A percentile compares a stretch with the other conserved stretches of the same genome.
Evolutionary conservation across 2,888 invertebrate genomes (phyloP).

Genomic region (Dinocampus coccinellae): DNA sequence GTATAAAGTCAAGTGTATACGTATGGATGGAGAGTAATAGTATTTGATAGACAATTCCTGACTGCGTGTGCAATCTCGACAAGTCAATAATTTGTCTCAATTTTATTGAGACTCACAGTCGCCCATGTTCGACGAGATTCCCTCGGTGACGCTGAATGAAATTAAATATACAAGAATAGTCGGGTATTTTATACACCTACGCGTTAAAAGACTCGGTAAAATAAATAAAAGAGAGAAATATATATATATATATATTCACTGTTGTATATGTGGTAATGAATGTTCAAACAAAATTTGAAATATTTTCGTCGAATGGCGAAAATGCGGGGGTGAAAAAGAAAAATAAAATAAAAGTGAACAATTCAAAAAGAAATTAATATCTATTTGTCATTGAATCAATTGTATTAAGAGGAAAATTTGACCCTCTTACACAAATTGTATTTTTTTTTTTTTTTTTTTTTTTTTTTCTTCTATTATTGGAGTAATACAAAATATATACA

Average conservation of each 20-base stretch:
- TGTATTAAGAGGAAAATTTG: not conserved
- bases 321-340: not conserved
- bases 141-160: slow-evolving; percentile 11
- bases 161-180: slow-evolving; percentile 11
- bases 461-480: not conserved
- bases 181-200: slow-evolving; percentile 39
- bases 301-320: not conserved
- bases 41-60: slow-evolving; percentile 22
- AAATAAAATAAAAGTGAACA: not conserved
- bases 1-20: slow-evolving; percentile 20
- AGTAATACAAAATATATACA: slow-evolving; percentile 12
- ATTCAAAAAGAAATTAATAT: not conserved
- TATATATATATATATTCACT: not conserved
- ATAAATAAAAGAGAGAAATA: not conserved
- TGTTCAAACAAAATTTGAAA: not conserved
- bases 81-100: slow-evolving; percentile 63
- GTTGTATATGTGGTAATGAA: not conserved
- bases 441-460: not conserved
- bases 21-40: not conserved
- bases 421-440: not conserved
- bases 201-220: slow-evolving; percentile 17
- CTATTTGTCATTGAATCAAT: not conserved
- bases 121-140: slow-evolving; percentile 62
- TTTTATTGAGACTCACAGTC: slow-evolving; percentile 61
- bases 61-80: slow-evolving; percentile 57